Conservation (phyloP, 2,113 vertebrate genomes). For the Pitta sordida region DNA sequence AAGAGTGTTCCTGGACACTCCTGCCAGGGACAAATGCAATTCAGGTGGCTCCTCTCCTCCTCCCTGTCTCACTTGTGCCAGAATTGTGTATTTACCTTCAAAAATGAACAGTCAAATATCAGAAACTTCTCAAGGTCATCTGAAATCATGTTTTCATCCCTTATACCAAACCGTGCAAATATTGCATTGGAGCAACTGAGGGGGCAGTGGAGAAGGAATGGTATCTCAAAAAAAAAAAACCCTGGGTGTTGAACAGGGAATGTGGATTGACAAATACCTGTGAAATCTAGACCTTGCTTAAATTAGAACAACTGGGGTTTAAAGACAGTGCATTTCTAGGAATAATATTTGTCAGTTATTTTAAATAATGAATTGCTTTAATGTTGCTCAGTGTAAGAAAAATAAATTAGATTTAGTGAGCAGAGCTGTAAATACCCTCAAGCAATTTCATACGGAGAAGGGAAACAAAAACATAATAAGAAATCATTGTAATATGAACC, state of each 20-base stretch:
- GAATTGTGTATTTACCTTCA: not conserved
- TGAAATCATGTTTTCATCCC: not conserved
- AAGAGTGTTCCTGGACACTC: not conserved
- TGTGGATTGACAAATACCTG: not conserved
- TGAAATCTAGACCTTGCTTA: not conserved
- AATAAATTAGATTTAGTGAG: not conserved
- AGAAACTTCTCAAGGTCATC: not conserved
- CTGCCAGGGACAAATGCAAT: not conserved
- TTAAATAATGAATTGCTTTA: constrained; percentile 35
- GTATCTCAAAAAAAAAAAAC: not conserved
- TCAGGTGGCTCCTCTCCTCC: not conserved
- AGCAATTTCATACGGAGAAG: constrained; percentile 17
- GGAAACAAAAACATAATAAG: constrained; percentile 30
- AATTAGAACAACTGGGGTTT: not conserved
- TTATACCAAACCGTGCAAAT: not conserved
- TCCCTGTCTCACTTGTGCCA: not conserved
- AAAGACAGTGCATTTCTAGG: not conserved
- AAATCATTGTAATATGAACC: constrained; percentile 5
- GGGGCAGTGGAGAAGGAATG: rapidly evolving
- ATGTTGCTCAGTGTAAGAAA: not conserved
- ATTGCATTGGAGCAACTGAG: not conserved
- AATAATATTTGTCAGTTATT: not conserved
- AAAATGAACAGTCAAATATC: not conserved
- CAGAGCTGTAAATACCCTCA: not conserved
- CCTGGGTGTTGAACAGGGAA: rapidly evolving